phyloP scores from a whole-genome alignment of 2,113 vertebrate species.

The Chinchilla lanigera region DNA sequence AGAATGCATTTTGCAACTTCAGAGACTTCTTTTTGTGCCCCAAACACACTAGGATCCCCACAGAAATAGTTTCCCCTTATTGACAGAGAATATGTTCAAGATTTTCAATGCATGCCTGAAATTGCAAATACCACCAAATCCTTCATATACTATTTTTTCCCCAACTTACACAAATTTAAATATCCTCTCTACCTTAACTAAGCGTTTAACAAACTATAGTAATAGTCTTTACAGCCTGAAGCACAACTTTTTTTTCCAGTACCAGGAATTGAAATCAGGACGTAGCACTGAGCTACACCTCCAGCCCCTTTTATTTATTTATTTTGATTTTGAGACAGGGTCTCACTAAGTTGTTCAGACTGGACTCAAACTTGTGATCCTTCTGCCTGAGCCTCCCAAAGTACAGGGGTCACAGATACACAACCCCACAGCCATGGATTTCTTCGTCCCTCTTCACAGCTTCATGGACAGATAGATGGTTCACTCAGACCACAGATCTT shows the following conservation, averaged over 20 bases:
- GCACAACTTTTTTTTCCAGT: background rate
- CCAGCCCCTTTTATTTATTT: background rate
- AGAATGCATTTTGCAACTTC: background rate
- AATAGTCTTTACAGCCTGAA: background rate
- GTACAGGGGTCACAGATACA: background rate
- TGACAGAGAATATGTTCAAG: background rate
- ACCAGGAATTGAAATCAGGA: background rate
- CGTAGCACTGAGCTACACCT: background rate
- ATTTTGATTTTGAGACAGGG: background rate
- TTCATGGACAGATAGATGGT: background rate
- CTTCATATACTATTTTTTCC: background rate
- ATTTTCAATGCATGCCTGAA: background rate
- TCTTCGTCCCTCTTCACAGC: background rate
- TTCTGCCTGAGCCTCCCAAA: background rate
- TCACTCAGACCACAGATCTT: background rate
- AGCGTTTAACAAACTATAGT: background rate
- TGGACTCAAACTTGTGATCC: background rate
- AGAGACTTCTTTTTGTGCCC: slow-evolving; percentile 10
- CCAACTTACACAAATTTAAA: background rate
- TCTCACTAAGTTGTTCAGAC: background rate
- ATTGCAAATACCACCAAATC: background rate
- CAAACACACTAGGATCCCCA: background rate
- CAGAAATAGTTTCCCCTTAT: background rate
- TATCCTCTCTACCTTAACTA: background rate
- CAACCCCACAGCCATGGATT: background rate